phyloP scores from a whole-genome alignment of 2,888 invertebrate species.

The Spisula subtruncata region DNA sequence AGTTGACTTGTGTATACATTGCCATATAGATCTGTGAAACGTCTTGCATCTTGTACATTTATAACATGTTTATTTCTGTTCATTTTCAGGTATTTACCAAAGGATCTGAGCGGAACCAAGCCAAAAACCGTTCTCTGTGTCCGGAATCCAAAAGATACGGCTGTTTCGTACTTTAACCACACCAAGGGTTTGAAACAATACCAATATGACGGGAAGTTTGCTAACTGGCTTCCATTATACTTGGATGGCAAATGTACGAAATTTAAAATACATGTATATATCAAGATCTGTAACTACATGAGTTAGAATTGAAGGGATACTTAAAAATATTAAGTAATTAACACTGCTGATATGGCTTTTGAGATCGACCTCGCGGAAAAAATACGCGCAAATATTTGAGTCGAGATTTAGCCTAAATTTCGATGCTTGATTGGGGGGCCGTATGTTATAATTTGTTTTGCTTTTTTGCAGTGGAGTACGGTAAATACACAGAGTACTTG shows the following conservation, averaged over 20 bases:
- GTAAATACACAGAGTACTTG: constrained; percentile 37
- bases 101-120: constrained; percentile 2
- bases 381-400: no score
- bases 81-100: constrained; percentile 22
- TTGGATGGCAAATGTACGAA: constrained; percentile 31
- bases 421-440: no score
- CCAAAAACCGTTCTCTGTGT: constrained; percentile 37
- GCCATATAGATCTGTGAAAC: no score
- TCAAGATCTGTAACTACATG: no score
- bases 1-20: no score
- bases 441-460: not conserved
- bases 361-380: no score
- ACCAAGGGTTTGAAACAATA: not conserved
- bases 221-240: constrained; percentile 30
- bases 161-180: constrained; percentile 39
- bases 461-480: constrained; percentile 17
- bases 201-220: constrained; percentile 28
- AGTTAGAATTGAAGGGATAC: no score
- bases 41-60: no score
- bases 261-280: not conserved
- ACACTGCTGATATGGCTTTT: no score
- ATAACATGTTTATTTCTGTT: not conserved
- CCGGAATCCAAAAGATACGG: constrained; percentile 46
- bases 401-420: no score
- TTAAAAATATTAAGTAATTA: no score